These are phyloP conservation scores for Drosophila demipolita DNA, from an alignment of 2,888 invertebrate genomes.

Conservation along the genomic window DNA sequence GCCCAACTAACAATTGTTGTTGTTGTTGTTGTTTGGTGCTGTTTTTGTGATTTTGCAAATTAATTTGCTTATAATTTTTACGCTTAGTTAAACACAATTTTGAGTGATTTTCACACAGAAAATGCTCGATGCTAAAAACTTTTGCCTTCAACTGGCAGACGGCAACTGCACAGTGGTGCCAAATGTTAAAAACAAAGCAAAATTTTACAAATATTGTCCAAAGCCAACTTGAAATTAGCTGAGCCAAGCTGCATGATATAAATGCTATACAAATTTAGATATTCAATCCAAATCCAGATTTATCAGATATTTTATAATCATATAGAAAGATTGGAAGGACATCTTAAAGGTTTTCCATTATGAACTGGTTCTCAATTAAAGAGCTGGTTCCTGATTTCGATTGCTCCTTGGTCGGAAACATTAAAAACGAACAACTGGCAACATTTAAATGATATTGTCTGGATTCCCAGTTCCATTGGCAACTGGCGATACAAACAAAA, in stretches of 20 bases:
- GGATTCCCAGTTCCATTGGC: conserved; percentile 56
- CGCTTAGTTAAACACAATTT: conserved; percentile 85
- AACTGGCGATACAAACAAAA: conserved; percentile 41
- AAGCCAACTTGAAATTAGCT: not conserved
- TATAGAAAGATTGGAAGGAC: not conserved
- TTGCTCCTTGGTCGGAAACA: not conserved
- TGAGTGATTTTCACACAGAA: conserved; percentile 83
- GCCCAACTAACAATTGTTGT: conserved; percentile 66
- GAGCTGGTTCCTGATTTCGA: not conserved
- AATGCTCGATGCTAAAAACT: conserved; percentile 68
- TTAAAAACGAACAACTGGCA: conserved; percentile 37
- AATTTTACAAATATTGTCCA: not conserved
- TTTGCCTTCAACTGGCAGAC: conserved; percentile 54
- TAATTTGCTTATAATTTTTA: conserved; percentile 85
- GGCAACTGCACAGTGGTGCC: conserved; percentile 53
- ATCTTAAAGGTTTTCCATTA: not conserved
- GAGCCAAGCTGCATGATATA: not conserved
- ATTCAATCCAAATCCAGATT: not conserved
- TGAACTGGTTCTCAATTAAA: conserved; percentile 1
- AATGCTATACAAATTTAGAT: not conserved
- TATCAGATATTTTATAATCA: not conserved
- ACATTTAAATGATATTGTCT: conserved; percentile 51
- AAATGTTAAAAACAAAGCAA: not conserved
- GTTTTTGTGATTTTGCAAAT: conserved; percentile 82
- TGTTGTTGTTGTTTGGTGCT: conserved; percentile 47